Percentiles rank a stretch among this genome's conserved stretches.
phyloP scores from a whole-genome alignment of 64 coral and sea anemone species.

The Cladopsammia gracilis region DNA sequence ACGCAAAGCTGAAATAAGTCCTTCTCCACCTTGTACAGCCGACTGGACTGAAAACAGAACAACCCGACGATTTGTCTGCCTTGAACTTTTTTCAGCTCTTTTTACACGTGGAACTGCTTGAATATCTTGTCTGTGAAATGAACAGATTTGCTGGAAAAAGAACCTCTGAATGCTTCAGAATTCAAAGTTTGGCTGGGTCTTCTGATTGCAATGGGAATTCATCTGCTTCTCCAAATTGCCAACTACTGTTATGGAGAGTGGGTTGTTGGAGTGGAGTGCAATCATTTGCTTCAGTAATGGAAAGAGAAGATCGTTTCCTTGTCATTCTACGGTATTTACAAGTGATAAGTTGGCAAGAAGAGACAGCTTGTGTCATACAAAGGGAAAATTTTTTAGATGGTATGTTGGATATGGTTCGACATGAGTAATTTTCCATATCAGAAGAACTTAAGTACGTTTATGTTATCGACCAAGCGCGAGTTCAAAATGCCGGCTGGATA shows the following conservation, averaged over 20 bases:
- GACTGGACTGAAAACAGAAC: not conserved
- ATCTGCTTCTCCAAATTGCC: constrained; percentile 39
- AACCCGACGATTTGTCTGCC: constrained; percentile 8
- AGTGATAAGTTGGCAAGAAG: constrained; percentile 6
- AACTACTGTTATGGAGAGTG: constrained; percentile 55
- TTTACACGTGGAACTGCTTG: constrained; percentile 35
- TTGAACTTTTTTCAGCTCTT: constrained; percentile 34
- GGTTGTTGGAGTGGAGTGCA: constrained; percentile 53
- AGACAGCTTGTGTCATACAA: not conserved
- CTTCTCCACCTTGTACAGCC: not conserved
- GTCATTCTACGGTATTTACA: constrained; percentile 51
- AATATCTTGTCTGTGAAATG: constrained; percentile 30
- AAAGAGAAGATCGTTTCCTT: constrained; percentile 55
- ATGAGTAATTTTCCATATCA: no score
- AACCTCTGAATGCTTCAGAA: constrained; percentile 6
- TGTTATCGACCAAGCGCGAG: no score
- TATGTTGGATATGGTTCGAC: no score
- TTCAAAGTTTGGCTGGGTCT: constrained; percentile 11
- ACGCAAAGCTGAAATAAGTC: not conserved
- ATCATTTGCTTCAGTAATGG: no score
- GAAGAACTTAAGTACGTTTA: no score
- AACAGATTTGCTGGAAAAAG: constrained; percentile 18
- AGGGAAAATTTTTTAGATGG: not conserved
- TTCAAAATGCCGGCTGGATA: no score
- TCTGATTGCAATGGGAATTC: constrained; percentile 56